Conservation (phyloP, 2,888 invertebrate genomes). For the Colostygia pectinataria region DNA sequence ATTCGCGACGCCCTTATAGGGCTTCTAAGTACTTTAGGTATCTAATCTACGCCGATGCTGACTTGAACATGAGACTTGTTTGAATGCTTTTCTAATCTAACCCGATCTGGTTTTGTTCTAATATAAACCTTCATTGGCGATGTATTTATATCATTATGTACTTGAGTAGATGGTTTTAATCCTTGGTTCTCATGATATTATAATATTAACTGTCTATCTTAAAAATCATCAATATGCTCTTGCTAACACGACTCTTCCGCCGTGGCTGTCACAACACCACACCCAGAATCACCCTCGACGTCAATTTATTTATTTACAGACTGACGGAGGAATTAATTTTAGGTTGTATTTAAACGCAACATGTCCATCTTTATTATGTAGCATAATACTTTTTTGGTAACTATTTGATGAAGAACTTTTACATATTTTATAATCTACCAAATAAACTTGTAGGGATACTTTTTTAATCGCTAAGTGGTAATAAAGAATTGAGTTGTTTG, state of each 20-base stretch:
- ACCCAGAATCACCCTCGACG: conserved; percentile 57
- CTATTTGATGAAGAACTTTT: background rate
- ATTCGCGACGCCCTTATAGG: conserved; percentile 6
- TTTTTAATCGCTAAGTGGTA: no score
- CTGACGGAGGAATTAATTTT: conserved; percentile 55
- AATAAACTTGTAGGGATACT: no score
- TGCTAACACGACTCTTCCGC: conserved; percentile 67
- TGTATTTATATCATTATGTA: background rate
- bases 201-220: no score
- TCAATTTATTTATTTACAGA: conserved; percentile 49
- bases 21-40: conserved; percentile 11
- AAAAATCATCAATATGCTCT: conserved; percentile 35
- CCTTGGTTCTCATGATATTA: no score
- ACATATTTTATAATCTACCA: no score
- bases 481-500: no score
- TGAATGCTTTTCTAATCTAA: background rate
- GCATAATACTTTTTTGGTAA: background rate
- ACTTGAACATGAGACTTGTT: no score
- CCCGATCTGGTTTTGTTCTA: no score
- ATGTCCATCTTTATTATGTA: conserved; percentile 48
- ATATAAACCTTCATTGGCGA: background rate
- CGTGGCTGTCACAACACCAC: conserved; percentile 73
- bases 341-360: conserved; percentile 39
- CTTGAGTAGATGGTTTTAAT: background rate
- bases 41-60: background rate